Base-by-base conservation (phyloP, 2,113 vertebrate species). In the Calyptomena viridis region DNA sequence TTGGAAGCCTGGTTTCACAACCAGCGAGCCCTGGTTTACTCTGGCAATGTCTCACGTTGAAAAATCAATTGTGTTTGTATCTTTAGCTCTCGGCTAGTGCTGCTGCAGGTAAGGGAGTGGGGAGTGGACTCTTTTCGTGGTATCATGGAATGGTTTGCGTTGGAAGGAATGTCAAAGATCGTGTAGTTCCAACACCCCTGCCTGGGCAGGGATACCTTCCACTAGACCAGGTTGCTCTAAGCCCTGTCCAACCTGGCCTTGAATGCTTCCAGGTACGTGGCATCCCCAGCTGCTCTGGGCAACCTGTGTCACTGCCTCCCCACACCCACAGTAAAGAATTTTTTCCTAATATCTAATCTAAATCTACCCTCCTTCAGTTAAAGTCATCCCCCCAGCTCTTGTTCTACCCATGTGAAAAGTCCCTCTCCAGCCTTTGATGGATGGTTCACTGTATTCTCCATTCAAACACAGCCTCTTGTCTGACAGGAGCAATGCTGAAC, bases 11-110 rank as follows among this genome's bases (percentile, higher is more conserved):
- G 49, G 16, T 96, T 94, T 93, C 90, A 46, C 95, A 96, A 96
- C 90, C 1, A 1, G 49, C 8, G 2, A n/a, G 91, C 62, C 67
- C 75, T 5, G 4, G 93, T 96, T 93, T 96, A 64, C 88, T 96
- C 95, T 97, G 96, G 95, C 95, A 97, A 27, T 0, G 2, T 64
- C 93, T 96, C 87, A 39, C 85, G 64, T 86, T 81, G 77, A 33
- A 49, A 94, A 93, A 97, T 96, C 94, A 50, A 96, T 96, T 2
- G 2, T 24, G 72, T 75, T 86, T 68, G 80, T 76, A 21, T 94
- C 89, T 88, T 56, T 66, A 64, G 93, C 44, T 46, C 56, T 84
- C 14, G 0, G 6, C 60, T 23, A 27, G 82, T 11, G 14, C 24
- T 49, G 92, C 79, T 46, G 80, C 25, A 2, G 68, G 68, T 30